Evolutionary conservation across 2,113 vertebrate species (phyloP).

Genomic region (Misgurnus anguillicaudatus): DNA sequence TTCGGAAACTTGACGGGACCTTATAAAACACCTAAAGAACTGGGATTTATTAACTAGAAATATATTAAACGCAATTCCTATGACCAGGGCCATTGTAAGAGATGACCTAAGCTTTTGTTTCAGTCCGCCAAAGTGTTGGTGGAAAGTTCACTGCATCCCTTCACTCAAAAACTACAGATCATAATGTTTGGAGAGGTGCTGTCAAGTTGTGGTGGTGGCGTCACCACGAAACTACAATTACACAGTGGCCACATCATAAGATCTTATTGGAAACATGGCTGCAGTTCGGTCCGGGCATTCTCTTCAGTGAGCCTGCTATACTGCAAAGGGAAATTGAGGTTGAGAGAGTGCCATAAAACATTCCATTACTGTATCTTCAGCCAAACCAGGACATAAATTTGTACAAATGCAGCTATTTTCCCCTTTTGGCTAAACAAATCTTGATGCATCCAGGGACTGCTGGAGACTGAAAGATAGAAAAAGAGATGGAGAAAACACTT

Average conservation of each 20-base stretch:
- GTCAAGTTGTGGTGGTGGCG: conserved; percentile 46
- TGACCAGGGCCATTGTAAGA: conserved; percentile 18
- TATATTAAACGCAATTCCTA: conserved; percentile 30
- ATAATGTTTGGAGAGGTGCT: conserved; percentile 39
- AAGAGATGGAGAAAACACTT: conserved; percentile 5
- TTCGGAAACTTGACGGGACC: conserved; percentile 8
- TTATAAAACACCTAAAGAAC: conserved; percentile 1
- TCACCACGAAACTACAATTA: conserved; percentile 50
- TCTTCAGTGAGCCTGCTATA: conserved; percentile 41
- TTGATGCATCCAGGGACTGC: conserved; percentile 23
- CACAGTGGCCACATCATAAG: conserved; percentile 50
- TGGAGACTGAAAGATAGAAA: conserved; percentile 7
- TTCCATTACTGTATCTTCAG: conserved; percentile 55
- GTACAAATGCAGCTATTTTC: conserved; percentile 61
- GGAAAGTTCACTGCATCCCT: conserved; percentile 41
- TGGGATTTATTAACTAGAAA: conserved; percentile 21
- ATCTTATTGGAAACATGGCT: conserved; percentile 50
- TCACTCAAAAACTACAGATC: conserved; percentile 26
- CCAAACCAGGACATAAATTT: conserved; percentile 63
- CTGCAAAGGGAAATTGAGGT: conserved; percentile 59
- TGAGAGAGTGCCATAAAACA: conserved; percentile 65
- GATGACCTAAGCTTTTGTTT: conserved; percentile 53
- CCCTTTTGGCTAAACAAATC: conserved; percentile 50
- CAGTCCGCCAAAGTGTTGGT: conserved; percentile 25
- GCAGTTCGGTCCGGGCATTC: conserved; percentile 19